Evolutionary conservation across 2,113 vertebrate species (phyloP).

Genomic region (Daboia siamensis): DNA sequence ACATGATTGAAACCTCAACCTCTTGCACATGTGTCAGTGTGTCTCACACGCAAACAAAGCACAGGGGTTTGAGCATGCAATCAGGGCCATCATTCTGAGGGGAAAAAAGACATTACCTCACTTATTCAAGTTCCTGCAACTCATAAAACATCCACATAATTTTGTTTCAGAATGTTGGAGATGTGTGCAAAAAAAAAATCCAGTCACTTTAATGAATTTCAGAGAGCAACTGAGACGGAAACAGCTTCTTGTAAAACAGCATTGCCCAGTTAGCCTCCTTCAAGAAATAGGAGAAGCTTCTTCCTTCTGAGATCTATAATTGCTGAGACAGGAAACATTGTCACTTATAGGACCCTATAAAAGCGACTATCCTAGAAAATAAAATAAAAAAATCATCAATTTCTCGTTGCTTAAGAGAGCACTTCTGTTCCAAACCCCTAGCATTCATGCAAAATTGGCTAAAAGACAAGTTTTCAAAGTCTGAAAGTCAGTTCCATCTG

Average conservation of each 20-base stretch:
- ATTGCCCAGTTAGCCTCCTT: neutral
- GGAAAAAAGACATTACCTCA: neutral
- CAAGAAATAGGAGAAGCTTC: neutral
- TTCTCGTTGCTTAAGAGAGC: neutral
- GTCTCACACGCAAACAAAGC: neutral
- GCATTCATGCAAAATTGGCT: neutral
- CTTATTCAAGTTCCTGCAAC: neutral
- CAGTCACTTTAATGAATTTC: neutral
- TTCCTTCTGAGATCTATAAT: neutral
- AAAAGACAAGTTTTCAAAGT: neutral
- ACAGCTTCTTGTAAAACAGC: neutral
- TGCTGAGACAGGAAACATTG: neutral
- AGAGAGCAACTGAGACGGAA: neutral
- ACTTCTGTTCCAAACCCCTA: neutral
- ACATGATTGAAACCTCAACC: neutral
- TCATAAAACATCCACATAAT: neutral
- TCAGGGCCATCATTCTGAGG: neutral
- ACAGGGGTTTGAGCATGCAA: neutral
- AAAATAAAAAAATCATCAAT: neutral
- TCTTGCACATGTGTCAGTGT: neutral
- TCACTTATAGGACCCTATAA: neutral
- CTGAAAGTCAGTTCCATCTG: neutral
- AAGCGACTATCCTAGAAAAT: neutral
- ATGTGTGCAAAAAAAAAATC: neutral
- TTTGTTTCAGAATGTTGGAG: neutral